Evolutionary conservation across 2,113 vertebrate species (phyloP).

Genomic region (Orientallactaga bullata): DNA sequence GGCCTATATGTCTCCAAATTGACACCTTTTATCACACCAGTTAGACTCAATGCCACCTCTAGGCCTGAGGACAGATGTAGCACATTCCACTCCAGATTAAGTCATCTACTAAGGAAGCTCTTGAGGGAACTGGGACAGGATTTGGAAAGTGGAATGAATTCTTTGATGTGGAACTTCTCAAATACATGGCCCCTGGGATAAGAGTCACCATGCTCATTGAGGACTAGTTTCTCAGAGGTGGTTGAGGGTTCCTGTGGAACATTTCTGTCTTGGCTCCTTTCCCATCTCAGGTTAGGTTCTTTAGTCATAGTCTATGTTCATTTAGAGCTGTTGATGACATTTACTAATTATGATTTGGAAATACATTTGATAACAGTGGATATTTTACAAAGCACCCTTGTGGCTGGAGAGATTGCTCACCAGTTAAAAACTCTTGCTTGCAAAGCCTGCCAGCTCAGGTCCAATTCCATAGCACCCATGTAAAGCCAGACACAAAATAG

Average conservation of each 20-base stretch:
- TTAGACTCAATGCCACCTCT: slow-evolving; percentile 7
- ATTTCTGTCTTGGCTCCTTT: neutral
- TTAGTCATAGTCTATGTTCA: neutral
- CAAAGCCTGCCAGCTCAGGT: too few relatives aligned
- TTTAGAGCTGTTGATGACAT: neutral
- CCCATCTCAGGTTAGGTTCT: neutral
- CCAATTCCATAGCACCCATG: too few relatives aligned
- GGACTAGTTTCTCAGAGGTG: neutral
- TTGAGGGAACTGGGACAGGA: neutral
- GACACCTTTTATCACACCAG: slow-evolving; percentile 57
- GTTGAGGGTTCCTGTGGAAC: neutral
- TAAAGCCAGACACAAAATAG: too few relatives aligned
- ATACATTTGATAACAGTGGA: neutral
- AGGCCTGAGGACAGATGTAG: neutral
- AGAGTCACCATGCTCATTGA: neutral
- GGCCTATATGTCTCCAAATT: slow-evolving; percentile 10
- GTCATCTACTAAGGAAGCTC: neutral
- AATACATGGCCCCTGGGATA: neutral
- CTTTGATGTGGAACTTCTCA: neutral
- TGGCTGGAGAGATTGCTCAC: too few relatives aligned
- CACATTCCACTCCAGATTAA: slow-evolving; percentile 35
- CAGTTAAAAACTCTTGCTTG: too few relatives aligned
- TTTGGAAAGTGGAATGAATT: neutral
- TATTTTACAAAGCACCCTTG: neutral
- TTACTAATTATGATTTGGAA: slow-evolving; percentile 25